These are phyloP conservation scores for Melolontha melolontha DNA, from an alignment of 2,888 invertebrate genomes.

Conservation along the genomic window DNA sequence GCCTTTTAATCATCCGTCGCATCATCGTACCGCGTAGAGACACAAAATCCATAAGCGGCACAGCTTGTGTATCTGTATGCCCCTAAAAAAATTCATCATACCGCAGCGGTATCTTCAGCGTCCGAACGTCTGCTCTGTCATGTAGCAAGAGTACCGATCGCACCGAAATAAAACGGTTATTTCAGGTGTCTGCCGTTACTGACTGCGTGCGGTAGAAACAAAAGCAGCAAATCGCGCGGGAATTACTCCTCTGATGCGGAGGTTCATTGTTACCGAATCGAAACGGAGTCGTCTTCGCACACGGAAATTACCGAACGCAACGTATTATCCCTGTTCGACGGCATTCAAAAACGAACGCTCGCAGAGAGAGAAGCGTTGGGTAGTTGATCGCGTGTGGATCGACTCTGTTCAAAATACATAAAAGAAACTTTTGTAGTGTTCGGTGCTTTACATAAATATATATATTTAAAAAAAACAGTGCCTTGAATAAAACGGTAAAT, in stretches of 20 bases:
- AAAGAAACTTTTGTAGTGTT: too few relatives aligned
- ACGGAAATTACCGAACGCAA: slow-evolving; percentile 24
- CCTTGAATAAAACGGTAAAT: too few relatives aligned
- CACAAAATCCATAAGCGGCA: too few relatives aligned
- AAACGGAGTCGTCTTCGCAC: slow-evolving; percentile 43
- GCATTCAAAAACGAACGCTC: slow-evolving; percentile 52
- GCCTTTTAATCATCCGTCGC: too few relatives aligned
- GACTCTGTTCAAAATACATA: too few relatives aligned
- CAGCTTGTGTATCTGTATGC: too few relatives aligned
- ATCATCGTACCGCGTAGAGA: too few relatives aligned
- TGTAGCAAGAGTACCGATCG: background rate
- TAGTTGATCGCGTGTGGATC: too few relatives aligned
- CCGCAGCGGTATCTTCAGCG: too few relatives aligned
- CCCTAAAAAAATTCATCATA: too few relatives aligned
- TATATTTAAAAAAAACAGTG: too few relatives aligned
- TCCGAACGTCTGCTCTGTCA: background rate
- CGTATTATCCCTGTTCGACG: slow-evolving; percentile 35
- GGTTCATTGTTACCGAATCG: slow-evolving; percentile 46
- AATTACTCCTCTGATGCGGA: slow-evolving; percentile 7
- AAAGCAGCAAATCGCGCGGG: slow-evolving; percentile 28
- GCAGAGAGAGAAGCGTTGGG: slow-evolving; percentile 6
- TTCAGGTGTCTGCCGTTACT: slow-evolving; percentile 26
- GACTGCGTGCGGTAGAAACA: slow-evolving; percentile 3
- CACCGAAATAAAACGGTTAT: slow-evolving; percentile 38
- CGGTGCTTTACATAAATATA: too few relatives aligned